Conservation (phyloP, 2,113 vertebrate genomes). For the Osmerus eperlanus region DNA sequence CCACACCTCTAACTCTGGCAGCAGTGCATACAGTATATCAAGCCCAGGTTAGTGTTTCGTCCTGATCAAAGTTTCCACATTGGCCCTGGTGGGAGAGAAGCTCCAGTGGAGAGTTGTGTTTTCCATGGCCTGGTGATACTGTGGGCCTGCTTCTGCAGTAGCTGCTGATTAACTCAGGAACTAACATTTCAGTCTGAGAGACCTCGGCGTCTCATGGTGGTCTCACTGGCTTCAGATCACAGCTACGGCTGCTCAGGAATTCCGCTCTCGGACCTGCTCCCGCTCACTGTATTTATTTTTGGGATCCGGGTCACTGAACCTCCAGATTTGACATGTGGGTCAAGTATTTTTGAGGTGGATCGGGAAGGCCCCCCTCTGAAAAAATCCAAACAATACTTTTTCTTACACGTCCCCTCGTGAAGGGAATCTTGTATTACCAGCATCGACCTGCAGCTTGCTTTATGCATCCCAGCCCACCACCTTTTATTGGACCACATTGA, state of each 20-base stretch:
- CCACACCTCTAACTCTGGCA: constrained; percentile 39
- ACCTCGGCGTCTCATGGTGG: constrained; percentile 79
- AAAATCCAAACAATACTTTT: too few relatives aligned
- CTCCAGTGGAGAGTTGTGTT: constrained; percentile 22
- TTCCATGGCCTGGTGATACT: constrained; percentile 40
- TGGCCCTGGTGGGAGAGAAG: constrained; percentile 29
- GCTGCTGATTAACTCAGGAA: constrained; percentile 80
- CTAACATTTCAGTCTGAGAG: constrained; percentile 86
- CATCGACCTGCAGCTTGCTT: constrained; percentile 31
- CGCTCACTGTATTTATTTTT: constrained; percentile 56
- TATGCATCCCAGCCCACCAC: constrained; percentile 37
- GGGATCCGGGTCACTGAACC: constrained; percentile 52
- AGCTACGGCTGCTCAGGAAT: constrained; percentile 32
- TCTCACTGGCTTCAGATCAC: constrained; percentile 65
- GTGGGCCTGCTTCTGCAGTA: constrained; percentile 56
- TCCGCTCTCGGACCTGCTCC: constrained; percentile 47
- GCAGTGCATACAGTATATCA: constrained; percentile 28
- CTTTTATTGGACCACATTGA: constrained; percentile 49
- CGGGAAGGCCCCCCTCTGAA: not conserved
- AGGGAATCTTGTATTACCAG: constrained; percentile 9
- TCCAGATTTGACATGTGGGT: constrained; percentile 49
- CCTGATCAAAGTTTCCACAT: constrained; percentile 49
- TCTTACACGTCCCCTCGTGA: not conserved
- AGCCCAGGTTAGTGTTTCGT: constrained; percentile 27
- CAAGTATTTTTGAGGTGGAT: constrained; percentile 35